These are phyloP conservation scores for Chloroceryle aenea DNA, from an alignment of 2,113 vertebrate species.

Conservation along the genomic window DNA sequence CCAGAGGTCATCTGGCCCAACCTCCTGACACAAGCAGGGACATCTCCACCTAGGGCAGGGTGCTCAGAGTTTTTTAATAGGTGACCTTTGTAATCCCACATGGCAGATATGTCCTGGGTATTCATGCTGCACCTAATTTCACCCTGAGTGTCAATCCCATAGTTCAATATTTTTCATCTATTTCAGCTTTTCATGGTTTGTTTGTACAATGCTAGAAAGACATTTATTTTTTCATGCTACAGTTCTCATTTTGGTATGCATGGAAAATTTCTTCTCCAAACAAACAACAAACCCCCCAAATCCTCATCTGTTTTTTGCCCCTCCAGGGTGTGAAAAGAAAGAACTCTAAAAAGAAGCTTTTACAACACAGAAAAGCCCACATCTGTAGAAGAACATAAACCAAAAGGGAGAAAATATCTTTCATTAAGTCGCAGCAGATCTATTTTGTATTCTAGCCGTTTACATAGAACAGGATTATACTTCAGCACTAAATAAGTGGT, in stretches of 20 bases:
- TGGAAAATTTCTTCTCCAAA: constrained; percentile 43
- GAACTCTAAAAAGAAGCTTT: neutral
- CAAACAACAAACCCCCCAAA: constrained; percentile 3
- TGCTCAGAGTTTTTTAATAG: neutral
- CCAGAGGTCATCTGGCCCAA: too few relatives aligned
- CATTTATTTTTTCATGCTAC: constrained; percentile 64
- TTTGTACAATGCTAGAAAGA: constrained; percentile 48
- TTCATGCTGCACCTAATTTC: constrained; percentile 22
- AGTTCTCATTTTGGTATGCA: constrained; percentile 38
- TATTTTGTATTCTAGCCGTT: constrained; percentile 43
- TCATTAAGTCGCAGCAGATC: neutral
- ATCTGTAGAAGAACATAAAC: neutral
- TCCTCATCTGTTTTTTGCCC: constrained; percentile 39
- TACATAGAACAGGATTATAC: constrained; percentile 59
- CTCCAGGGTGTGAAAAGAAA: constrained; percentile 25
- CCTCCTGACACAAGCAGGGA: too few relatives aligned
- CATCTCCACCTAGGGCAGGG: too few relatives aligned
- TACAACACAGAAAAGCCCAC: neutral
- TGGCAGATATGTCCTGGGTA: neutral
- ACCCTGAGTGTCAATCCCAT: constrained; percentile 3
- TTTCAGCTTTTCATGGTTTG: constrained; percentile 59
- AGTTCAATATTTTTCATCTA: constrained; percentile 67
- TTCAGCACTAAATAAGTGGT: constrained; percentile 38
- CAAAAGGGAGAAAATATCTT: neutral
- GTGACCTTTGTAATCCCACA: neutral